A percentile compares a stretch with the other conserved stretches of the same genome.
phyloP scores from a whole-genome alignment of 2,113 vertebrate species.

The Arvicanthis niloticus region DNA sequence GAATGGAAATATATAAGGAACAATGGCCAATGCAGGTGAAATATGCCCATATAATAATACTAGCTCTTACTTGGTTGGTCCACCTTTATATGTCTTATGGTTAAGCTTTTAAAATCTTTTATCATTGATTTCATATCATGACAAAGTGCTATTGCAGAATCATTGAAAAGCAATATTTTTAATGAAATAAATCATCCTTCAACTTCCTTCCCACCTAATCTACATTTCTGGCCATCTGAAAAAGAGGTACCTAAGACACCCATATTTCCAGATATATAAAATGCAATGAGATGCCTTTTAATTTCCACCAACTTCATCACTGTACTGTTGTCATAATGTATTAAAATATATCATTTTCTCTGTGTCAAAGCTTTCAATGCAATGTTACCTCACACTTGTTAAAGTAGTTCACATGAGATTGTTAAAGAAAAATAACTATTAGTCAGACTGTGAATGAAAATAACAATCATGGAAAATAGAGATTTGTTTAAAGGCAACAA shows the following conservation, averaged over 20 bases:
- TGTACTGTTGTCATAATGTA: slow-evolving; percentile 17
- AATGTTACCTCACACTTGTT: background rate
- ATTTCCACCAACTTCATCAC: slow-evolving; percentile 73
- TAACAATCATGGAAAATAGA: background rate
- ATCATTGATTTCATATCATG: background rate
- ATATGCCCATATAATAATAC: background rate
- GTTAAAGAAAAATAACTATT: background rate
- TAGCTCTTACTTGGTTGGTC: background rate
- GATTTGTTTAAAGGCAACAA: background rate
- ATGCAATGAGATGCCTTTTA: slow-evolving; percentile 50
- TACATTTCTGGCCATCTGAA: background rate
- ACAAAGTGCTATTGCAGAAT: background rate
- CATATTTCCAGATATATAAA: slow-evolving; percentile 2
- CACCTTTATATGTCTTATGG: background rate
- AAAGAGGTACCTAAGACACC: background rate
- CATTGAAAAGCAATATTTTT: background rate
- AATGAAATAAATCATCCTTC: background rate
- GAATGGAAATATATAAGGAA: background rate
- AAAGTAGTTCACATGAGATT: background rate
- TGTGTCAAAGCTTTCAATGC: background rate
- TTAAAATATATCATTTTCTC: slow-evolving; percentile 35
- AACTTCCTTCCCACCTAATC: background rate
- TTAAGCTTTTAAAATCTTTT: background rate
- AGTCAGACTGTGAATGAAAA: background rate
- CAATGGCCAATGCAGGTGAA: background rate